Percentiles rank a stretch among this genome's conserved stretches.
These are phyloP conservation scores for Leptarthrus brevirostris DNA, from an alignment of 2,888 invertebrate species.

Conservation along the genomic window DNA sequence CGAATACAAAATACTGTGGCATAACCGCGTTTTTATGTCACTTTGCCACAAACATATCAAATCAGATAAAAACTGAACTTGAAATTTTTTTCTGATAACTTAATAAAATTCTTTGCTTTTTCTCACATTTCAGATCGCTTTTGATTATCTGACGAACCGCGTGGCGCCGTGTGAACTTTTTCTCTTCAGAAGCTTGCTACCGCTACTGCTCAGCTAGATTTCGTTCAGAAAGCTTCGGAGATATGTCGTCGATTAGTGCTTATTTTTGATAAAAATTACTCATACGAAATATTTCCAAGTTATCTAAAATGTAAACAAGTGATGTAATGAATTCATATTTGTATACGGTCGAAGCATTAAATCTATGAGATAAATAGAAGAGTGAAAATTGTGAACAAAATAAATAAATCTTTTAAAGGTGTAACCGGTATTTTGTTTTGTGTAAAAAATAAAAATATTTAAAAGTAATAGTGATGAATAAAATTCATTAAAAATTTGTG, in stretches of 20 bases:
- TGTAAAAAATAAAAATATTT: background rate
- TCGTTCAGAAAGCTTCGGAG: background rate
- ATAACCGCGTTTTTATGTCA: too few species aligned
- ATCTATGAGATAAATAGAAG: background rate
- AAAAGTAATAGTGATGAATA: constrained; percentile 19
- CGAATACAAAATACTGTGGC: too few species aligned
- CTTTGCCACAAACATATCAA: too few species aligned
- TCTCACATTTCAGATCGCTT: constrained; percentile 22
- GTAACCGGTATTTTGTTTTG: background rate
- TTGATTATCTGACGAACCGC: constrained; percentile 13
- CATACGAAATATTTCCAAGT: background rate
- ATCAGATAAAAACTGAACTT: constrained; percentile 24
- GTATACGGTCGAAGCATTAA: constrained; percentile 4
- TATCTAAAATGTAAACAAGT: constrained; percentile 37
- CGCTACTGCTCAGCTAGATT: background rate
- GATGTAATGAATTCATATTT: constrained; percentile 13
- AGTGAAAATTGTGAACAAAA: background rate
- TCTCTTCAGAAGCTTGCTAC: background rate
- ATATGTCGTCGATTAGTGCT: background rate
- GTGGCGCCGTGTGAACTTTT: constrained; percentile 35
- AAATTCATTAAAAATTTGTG: background rate
- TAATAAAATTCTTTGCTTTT: constrained; percentile 1
- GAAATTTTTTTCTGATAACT: constrained; percentile 16
- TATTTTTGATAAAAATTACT: constrained; percentile 24
- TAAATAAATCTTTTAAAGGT: background rate